Percentiles rank a stretch among this genome's conserved stretches.
phyloP scores from a whole-genome alignment of 1,140 invertebrate genomes.

The Bombus ignitus region DNA sequence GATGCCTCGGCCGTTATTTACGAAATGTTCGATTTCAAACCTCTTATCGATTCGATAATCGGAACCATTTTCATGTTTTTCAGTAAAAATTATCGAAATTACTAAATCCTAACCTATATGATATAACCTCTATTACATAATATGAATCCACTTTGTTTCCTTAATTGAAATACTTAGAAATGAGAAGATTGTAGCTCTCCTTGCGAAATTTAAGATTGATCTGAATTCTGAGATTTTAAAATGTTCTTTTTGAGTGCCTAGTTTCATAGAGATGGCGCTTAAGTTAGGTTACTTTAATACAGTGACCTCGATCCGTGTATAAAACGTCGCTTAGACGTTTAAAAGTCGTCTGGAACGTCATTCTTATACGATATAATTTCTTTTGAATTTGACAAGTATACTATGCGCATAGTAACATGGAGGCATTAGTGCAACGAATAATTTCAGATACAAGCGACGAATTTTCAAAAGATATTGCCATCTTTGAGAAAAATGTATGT shows the following conservation, averaged over 20 bases:
- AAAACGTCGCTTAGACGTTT: neutral
- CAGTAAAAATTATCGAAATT: no score
- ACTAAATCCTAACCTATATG: neutral
- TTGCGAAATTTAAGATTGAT: neutral
- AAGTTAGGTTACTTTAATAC: neutral
- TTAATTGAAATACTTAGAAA: neutral
- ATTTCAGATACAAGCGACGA: conserved; percentile 63
- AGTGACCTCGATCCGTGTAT: neutral
- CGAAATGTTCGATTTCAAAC: neutral
- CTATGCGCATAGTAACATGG: conserved; percentile 39
- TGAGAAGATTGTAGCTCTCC: no score
- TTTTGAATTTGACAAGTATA: neutral
- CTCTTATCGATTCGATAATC: neutral
- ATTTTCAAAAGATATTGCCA: conserved; percentile 64
- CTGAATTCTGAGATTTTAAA: neutral
- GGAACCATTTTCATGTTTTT: neutral
- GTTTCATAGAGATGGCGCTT: conserved; percentile 4
- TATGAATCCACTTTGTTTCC: neutral
- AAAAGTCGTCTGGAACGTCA: neutral
- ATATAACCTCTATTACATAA: neutral
- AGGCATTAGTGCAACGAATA: conserved; percentile 65
- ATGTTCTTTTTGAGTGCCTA: neutral
- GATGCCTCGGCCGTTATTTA: no score
- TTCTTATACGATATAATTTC: neutral
- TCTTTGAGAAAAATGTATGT: conserved; percentile 74